Percentiles rank a stretch among this genome's conserved stretches.
Conservation (phyloP, 2,113 vertebrate genomes). For the Telmatochromis brachygnathus region DNA sequence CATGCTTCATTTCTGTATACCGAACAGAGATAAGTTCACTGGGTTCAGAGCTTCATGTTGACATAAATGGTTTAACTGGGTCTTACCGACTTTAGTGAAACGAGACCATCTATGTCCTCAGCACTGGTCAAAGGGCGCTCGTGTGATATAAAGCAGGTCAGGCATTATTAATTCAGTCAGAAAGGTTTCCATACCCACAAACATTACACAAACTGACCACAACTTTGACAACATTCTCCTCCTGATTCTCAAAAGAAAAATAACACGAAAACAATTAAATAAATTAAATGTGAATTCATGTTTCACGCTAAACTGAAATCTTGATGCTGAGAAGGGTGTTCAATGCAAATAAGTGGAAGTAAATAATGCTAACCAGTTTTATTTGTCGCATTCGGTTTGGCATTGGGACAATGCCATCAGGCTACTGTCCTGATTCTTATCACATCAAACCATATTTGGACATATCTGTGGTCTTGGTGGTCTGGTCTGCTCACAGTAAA, state of each 20-base stretch:
- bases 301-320: not conserved
- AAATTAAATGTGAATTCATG: not conserved
- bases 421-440: not conserved
- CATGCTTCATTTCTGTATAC: not conserved
- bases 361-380: not conserved
- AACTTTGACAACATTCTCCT: not conserved
- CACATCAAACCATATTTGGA: not conserved
- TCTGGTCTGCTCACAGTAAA: not conserved
- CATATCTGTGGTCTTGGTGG: rapidly evolving
- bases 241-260: not conserved
- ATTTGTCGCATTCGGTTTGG: not conserved
- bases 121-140: not conserved
- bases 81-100: not conserved
- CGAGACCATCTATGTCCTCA: not conserved
- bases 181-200: not conserved
- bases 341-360: not conserved
- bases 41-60: not conserved
- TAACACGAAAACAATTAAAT: not conserved
- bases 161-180: not conserved
- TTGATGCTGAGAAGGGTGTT: not conserved
- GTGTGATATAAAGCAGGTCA: not conserved
- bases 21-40: not conserved
- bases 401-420: not conserved
- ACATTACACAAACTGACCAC: not conserved
- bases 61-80: not conserved